Evolutionary conservation across 2,888 invertebrate species (phyloP), one percentile per base, ranked within the genome.

Genomic region (Drosophila falleni): DNA sequence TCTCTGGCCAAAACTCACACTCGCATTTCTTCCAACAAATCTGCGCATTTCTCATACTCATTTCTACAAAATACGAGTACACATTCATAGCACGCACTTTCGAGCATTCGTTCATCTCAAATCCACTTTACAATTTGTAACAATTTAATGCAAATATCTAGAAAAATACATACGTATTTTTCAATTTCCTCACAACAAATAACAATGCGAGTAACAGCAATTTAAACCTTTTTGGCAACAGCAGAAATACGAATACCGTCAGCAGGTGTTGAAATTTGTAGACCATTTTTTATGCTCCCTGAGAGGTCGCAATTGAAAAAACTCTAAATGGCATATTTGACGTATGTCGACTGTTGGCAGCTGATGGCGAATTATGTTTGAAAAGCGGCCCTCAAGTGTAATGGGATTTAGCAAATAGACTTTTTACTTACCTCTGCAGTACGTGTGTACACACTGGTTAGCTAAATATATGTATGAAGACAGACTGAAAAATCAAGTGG

Each of bases 221-320:
- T 49, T 64, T 42, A 10, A 76, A 68, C 64, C 71, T 75, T 76
- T 71, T 55, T 61, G 67, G 63, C 71, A 67, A 37, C 47, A 54
- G 64, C 29, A 16, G 16, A 15, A 42, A 33, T 23, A 4, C 42
- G 16, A 47, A 4, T 29, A n/a, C 26, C 15, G 58, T 58, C 65
- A 63, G 71, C 78, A 78, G 78, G 78, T 78, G 78, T 39, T 50
- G 62, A 78, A 78, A 78, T 74, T 68, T 74, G 67, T 67, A 65
- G 59, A 61, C 63, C 77, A 78, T 78, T 77, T 77, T 67, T 73
- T 74, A 73, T 60, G 44, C 41, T 15, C 26, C 26, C 42, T 10
- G 19, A 23, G 31, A 3, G 29, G 41, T 29, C 16, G 35, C 31
- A 31, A 8, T n/a, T 37, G 11, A 0, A n/a, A 39, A 60, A 26